phyloP scores from a whole-genome alignment of 2,113 vertebrate species.

The Melanostigma gelatinosum region DNA sequence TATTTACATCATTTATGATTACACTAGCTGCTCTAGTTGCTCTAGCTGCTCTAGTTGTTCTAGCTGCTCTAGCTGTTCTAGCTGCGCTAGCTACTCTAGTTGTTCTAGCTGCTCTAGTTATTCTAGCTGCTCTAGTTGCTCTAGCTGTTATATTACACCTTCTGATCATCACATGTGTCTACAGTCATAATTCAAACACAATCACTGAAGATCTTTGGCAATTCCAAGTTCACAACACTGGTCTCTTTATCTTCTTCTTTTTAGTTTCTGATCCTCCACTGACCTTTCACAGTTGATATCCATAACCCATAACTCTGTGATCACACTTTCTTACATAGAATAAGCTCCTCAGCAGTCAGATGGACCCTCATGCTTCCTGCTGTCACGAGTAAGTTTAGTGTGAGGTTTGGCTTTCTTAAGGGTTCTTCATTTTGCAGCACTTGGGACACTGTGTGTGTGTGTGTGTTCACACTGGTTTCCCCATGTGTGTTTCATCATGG shows the following conservation, averaged over 20 bases:
- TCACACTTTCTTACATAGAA: neutral
- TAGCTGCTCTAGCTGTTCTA: too few species aligned
- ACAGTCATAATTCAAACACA: neutral
- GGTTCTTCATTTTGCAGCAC: neutral
- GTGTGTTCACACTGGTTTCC: neutral
- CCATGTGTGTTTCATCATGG: slow-evolving; percentile 31
- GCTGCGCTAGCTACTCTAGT: too few species aligned
- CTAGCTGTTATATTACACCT: neutral
- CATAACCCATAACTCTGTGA: neutral
- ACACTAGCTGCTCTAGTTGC: too few species aligned
- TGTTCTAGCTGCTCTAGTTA: too few species aligned
- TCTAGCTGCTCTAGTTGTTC: too few species aligned
- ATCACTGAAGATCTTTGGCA: neutral
- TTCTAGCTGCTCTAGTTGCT: too few species aligned
- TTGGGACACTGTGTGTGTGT: neutral
- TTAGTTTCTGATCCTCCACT: neutral
- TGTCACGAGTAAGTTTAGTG: neutral
- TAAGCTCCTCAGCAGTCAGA: neutral
- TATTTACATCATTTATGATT: too few species aligned
- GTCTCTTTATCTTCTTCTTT: too few species aligned
- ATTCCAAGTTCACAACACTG: neutral
- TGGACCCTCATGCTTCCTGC: neutral
- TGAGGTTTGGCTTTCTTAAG: neutral
- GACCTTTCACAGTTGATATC: neutral
- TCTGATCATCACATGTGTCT: neutral